Evolutionary conservation across 2,888 invertebrate genomes (phyloP), one percentile per base, ranked within the genome.

Genomic region (Sminthurinus aureus): DNA sequence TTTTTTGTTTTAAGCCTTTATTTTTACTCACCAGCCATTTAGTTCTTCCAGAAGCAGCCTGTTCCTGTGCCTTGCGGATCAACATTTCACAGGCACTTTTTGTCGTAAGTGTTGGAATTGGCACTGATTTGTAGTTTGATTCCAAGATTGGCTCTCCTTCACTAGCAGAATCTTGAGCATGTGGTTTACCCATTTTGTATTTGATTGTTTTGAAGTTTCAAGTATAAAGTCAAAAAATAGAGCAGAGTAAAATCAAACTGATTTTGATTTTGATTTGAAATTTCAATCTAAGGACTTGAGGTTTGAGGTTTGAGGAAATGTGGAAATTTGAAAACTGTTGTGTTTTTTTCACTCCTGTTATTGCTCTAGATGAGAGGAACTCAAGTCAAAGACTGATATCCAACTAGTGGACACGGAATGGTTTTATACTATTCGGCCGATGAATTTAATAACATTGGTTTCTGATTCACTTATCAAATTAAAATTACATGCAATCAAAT

Each of bases 11-110:
- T 38, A 38, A 6, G n/a, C n/a, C n/a, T n/a, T n/a, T n/a, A 15
- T 66, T 74, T 38, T 38, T 38, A 38, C 84, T 83, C 86, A 88
- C 88, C 84, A 88, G 85, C 87, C 87, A 88, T 22, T 86, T 87
- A 0, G 67, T 84, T 58, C 85, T 24, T 58, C 87, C 87, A 15
- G 15, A 22, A 50, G 77, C 52, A 8, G 85, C 83, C 74, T 87
- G 85, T 51, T 86, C 85, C 18, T 85, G 38, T 3, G 87, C 85
- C 50, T 73, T 86, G 15, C 85, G 79, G 15, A 88, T 50, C 12
- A 88, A 82, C 50, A 85, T 84, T 51, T 86, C 81, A n/a, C 77
- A 71, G 2, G 85, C 85, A 74, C 85, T 86, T 15, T 87, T 79
- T 69, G 86, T 81, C 13, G 84, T 85, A 22, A 87, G 83, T 2